These are phyloP conservation scores for Hoplostethus atlanticus DNA, from an alignment of 2,797 vertebrate genomes.

Conservation along the genomic window DNA sequence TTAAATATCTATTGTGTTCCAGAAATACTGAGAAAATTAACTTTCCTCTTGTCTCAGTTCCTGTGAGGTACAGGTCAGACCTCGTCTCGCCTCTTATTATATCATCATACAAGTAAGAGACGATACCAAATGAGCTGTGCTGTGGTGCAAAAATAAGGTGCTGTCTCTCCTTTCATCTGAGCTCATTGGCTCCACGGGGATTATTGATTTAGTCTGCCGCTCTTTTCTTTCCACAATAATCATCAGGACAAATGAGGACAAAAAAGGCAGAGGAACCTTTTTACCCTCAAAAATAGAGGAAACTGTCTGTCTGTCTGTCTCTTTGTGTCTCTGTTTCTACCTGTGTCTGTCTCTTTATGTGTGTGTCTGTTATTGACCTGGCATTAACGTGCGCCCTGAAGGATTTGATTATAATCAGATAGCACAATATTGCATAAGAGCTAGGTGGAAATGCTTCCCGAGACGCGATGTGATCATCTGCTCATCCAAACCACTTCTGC, in stretches of 20 bases:
- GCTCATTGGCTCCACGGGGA: constrained; percentile 16
- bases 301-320: neutral
- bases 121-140: constrained; percentile 39
- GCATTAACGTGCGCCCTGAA: no score
- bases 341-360: neutral
- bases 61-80: constrained; percentile 18
- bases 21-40: neutral
- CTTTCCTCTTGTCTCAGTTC: neutral
- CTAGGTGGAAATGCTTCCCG: no score
- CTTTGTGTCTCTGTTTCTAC: neutral
- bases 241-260: constrained; percentile 37
- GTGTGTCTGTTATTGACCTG: neutral
- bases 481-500: no score
- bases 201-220: constrained; percentile 37
- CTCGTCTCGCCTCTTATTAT: neutral
- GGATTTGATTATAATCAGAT: no score
- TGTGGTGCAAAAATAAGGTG: constrained; percentile 11
- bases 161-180: constrained; percentile 31
- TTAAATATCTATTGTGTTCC: constrained; percentile 14
- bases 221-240: constrained; percentile 57
- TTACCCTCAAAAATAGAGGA: constrained; percentile 11
- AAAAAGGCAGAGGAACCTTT: constrained; percentile 46
- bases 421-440: no score
- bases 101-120: constrained; percentile 37
- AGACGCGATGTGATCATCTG: no score